Evolutionary conservation across 37 sponge, comb jelly and placozoan species (phyloP), one percentile per base, ranked within the genome.

Genomic region (Tethya wilhelma): DNA sequence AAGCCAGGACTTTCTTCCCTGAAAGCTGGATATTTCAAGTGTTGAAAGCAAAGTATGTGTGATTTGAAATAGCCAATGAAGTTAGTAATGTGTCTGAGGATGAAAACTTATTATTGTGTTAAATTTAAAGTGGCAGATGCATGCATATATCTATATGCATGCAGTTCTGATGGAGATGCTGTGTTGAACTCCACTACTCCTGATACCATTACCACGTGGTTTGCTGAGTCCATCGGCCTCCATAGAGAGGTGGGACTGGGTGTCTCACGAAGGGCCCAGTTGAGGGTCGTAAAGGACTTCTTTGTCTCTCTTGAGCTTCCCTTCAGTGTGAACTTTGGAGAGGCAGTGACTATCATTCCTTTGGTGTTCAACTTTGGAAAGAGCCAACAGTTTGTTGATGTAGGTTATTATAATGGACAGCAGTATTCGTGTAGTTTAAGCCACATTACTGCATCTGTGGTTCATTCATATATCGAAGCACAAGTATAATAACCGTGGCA

Each of bases 151-250:
- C 8, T 36, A 7, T 36, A 4, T 31, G 43, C 56, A 1, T 39
- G 20, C 72, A 86, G 86, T 44, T 11, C 26, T 7, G 29, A 44
- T 33, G 86, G 86, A 1, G 14, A 29, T 20, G 65, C 62, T 26
- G 46, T 8, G n/a, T 25, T 79, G 38, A 55, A 70, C 55, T 17
- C 80, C 41, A 42, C 30, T 41, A 81, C 43, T 41, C 87, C 87
- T 36, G 87, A 87, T 67, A 87, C 80, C 68, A 79, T 87, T 38
- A 87, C 87, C 59, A 79, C 87, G 1, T 87, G 87, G 87, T n/a
- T 53, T 14, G 80, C 74, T 29, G 80, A 87, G 58, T 80, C 75
- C 2, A 22, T 80, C 4, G 74, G 75, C 17, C 57, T 87, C 26
- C 44, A 43, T 32, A 56, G 5, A 37, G 14, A 6, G 8, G 40